Percentiles rank a stretch among this genome's conserved stretches.
Evolutionary conservation across 2,888 invertebrate species (phyloP).

Genomic region (Steinernema hermaphroditum): DNA sequence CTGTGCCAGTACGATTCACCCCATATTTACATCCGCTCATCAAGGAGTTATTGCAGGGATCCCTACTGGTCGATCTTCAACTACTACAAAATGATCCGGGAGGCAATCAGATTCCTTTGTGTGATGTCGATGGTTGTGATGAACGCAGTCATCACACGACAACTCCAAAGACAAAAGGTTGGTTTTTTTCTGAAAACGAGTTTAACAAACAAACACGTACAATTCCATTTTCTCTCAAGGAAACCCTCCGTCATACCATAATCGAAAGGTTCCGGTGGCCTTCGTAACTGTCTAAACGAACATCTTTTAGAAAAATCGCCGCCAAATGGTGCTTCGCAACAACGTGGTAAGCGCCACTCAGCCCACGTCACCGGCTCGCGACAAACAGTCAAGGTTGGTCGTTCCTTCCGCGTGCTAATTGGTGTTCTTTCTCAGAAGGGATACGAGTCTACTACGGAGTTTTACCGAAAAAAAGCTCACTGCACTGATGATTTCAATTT

Average conservation of each 20-base stretch:
- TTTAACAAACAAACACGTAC: no score
- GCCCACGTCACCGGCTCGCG: constrained; percentile 10
- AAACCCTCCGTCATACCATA: no score
- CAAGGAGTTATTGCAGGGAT: no score
- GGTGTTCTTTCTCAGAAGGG: constrained; percentile 39
- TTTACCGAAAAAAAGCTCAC: constrained; percentile 65
- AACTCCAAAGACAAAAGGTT: constrained; percentile 59
- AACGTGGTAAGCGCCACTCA: constrained; percentile 15
- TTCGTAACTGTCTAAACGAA: background rate
- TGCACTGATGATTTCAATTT: constrained; percentile 61
- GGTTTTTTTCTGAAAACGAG: background rate
- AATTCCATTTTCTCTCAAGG: no score
- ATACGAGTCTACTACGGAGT: constrained; percentile 46
- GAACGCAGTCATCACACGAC: constrained; percentile 57
- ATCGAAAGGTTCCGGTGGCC: no score
- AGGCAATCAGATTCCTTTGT: constrained; percentile 55
- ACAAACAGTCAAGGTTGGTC: constrained; percentile 28
- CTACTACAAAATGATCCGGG: constrained; percentile 59
- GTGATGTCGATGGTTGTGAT: constrained; percentile 57
- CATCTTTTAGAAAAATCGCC: constrained; percentile 43
- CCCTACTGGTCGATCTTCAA: constrained; percentile 55
- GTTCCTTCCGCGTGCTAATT: constrained; percentile 3
- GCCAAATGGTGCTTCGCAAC: constrained; percentile 44
- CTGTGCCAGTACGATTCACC: constrained; percentile 51
- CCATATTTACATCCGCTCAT: background rate